Evolutionary conservation across 2,888 invertebrate species (phyloP), one percentile per base, ranked within the genome.

Genomic region (Sipha maydis): DNA sequence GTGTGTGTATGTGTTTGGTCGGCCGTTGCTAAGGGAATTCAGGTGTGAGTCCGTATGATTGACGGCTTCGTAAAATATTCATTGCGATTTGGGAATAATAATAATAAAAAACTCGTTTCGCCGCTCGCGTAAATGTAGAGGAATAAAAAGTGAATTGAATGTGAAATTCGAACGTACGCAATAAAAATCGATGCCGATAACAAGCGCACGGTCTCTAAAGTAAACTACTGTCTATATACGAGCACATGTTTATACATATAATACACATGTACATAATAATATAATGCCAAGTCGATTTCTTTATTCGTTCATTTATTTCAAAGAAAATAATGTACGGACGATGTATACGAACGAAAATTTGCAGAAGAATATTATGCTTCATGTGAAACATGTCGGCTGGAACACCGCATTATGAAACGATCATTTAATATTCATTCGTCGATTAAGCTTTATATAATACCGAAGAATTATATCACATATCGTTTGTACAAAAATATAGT

Each of bases 51-150:
- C 61, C 28, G 79, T 73, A 73, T 80, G 86, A 86, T 86, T 86
- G 86, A 86, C 80, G 86, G 86, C 73, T 86, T 80, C 38, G 31
- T 86, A 86, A 86, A 86, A 86, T 86, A 86, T 86, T 86, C 80
- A 86, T 61, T 8, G 73, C 71, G 34, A 80, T 79, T 80, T 25
- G 73, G 73, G 56, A 86, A 80, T 86, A 86, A 73, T 34, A 56
- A 61, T 38, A 83, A 79, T 61, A 34, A 80, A 61, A 79, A 31
- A 82, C 41, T n/a, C 83, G 48, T 14, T 48, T 48, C 48, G 21
- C 61, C 61, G 17, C 19, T 38, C 21, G 61, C 14, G 38, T n/a
- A 38, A 9, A 25, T 8, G 54, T 77, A 56, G 0, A 34, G 0
- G 19, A 2, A 34, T 31, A 28, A 80, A 80, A 69, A 41, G 21